Evolutionary conservation across 2,113 vertebrate genomes (phyloP).

Genomic region (Gadus chalcogrammus): DNA sequence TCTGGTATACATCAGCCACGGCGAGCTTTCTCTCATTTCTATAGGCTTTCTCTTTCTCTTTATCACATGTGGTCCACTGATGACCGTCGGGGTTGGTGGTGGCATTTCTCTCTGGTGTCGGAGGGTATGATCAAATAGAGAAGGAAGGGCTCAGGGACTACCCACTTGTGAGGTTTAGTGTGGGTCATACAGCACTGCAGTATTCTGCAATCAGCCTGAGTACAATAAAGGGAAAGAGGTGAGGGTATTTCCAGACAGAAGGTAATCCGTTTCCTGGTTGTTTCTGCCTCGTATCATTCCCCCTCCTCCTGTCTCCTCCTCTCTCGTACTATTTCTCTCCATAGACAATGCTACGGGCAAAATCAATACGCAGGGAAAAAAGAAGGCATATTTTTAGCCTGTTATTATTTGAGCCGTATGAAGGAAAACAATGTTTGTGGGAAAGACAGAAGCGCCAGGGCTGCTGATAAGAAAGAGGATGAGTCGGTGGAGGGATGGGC

Average conservation of each 20-base stretch:
- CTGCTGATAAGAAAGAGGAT: slow-evolving; percentile 54
- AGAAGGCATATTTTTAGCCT: slow-evolving; percentile 79
- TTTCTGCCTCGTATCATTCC: slow-evolving; percentile 58
- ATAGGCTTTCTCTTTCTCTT: slow-evolving; percentile 54
- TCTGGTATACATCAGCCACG: slow-evolving; percentile 64
- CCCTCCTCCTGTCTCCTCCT: slow-evolving; percentile 41
- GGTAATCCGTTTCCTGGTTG: slow-evolving; percentile 59
- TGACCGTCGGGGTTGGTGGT: background rate
- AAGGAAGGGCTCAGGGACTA: slow-evolving; percentile 27
- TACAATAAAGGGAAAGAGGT: slow-evolving; percentile 55
- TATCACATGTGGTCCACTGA: slow-evolving; percentile 26
- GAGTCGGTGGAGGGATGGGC: slow-evolving; percentile 25
- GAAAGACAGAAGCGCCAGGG: slow-evolving; percentile 66
- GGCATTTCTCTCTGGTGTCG: slow-evolving; percentile 15
- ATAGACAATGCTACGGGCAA: slow-evolving; percentile 80
- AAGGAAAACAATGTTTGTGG: slow-evolving; percentile 70
- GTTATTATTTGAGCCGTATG: slow-evolving; percentile 73
- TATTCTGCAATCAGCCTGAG: slow-evolving; percentile 39
- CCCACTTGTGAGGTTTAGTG: background rate
- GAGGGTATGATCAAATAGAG: slow-evolving; percentile 14
- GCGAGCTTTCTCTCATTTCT: slow-evolving; percentile 67
- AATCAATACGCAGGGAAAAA: slow-evolving; percentile 75
- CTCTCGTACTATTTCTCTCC: slow-evolving; percentile 49
- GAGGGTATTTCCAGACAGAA: slow-evolving; percentile 56
- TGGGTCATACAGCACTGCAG: background rate